Evolutionary conservation across 2,113 vertebrate species (phyloP).

Genomic region (Rhinopomastus cyanomelas): DNA sequence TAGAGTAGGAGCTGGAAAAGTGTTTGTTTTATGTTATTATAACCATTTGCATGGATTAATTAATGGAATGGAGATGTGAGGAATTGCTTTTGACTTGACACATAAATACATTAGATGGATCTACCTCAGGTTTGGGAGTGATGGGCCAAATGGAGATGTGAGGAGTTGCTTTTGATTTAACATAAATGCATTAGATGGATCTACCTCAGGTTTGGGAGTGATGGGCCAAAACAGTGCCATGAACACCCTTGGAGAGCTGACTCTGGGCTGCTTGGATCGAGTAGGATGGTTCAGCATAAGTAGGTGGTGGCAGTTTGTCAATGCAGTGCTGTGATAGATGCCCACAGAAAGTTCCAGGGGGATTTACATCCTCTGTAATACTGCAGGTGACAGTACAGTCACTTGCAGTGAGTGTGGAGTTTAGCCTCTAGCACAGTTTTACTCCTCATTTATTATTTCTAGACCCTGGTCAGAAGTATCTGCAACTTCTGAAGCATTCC

Average conservation of each 20-base stretch:
- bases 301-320: background rate
- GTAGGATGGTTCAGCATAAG: background rate
- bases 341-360: background rate
- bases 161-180: conserved; percentile 19
- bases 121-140: background rate
- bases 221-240: background rate
- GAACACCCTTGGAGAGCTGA: background rate
- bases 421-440: background rate
- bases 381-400: background rate
- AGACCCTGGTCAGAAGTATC: background rate
- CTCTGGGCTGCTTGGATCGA: background rate
- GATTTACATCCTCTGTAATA: background rate
- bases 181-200: conserved; percentile 1
- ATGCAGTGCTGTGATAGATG: background rate
- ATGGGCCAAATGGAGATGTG: background rate
- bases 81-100: conserved; percentile 10
- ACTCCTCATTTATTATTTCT: background rate
- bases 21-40: conserved; percentile 20
- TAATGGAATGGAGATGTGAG: background rate
- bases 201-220: background rate
- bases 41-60: conserved; percentile 25
- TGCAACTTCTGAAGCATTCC: background rate
- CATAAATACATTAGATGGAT: conserved; percentile 1
- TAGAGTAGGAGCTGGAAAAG: conserved; percentile 43
- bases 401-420: background rate